Evolutionary conservation across 2,888 invertebrate species (phyloP).

Genomic region (Amiota mariae): DNA sequence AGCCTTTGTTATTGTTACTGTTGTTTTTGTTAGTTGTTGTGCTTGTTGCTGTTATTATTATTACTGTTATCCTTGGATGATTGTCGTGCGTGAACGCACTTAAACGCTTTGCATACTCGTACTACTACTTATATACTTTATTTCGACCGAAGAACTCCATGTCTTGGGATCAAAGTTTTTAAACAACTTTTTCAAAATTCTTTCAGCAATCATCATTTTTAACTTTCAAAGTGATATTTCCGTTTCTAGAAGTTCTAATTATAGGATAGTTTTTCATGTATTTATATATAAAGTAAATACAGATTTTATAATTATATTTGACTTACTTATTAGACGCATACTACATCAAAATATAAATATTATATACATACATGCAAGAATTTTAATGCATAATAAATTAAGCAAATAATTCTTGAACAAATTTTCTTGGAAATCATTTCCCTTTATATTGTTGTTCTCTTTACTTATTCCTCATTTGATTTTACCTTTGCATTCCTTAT

Average conservation of each 20-base stretch:
- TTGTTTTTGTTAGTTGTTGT: constrained; percentile 8
- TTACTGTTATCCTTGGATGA: not conserved
- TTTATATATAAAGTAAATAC: not conserved
- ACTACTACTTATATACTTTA: too few relatives aligned
- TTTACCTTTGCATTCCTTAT: too few relatives aligned
- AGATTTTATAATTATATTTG: not conserved
- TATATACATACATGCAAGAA: not conserved
- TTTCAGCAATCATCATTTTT: constrained; percentile 43
- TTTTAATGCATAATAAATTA: constrained; percentile 59
- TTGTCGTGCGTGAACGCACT: constrained; percentile 18
- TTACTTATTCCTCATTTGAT: constrained; percentile 8
- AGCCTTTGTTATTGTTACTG: not conserved
- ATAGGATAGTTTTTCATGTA: constrained; percentile 41
- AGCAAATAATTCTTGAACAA: constrained; percentile 53
- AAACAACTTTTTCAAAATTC: not conserved
- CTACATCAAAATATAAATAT: not conserved
- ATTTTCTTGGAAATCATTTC: constrained; percentile 37
- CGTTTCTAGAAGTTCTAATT: constrained; percentile 59
- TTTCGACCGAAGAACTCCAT: too few relatives aligned
- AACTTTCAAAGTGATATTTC: constrained; percentile 65
- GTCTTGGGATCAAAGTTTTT: too few relatives aligned
- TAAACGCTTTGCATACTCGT: constrained; percentile 8
- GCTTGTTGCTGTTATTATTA: not conserved
- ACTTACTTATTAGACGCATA: not conserved
- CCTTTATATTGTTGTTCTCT: constrained; percentile 42